phyloP scores from a whole-genome alignment of 1,140 invertebrate species.

The Lysiphlebus fabarum region DNA sequence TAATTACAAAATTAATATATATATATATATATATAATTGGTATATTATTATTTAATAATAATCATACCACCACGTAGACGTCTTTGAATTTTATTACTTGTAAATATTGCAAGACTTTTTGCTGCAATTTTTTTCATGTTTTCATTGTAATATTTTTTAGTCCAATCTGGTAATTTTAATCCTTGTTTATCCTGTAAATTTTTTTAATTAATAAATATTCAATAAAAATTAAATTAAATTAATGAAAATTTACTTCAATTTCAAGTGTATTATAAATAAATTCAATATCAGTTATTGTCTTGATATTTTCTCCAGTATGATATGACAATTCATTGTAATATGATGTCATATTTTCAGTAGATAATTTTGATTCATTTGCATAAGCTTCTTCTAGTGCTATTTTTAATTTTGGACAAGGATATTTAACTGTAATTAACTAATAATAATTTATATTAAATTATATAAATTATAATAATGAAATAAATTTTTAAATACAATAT shows the following conservation, averaged over 20 bases:
- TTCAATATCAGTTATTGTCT: conserved; percentile 66
- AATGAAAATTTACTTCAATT: conserved; percentile 66
- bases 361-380: conserved; percentile 35
- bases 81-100: conserved; percentile 68
- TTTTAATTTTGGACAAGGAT: conserved; percentile 63
- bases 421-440: conserved; percentile 63
- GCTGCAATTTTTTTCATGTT: conserved; percentile 66
- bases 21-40: no score
- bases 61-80: conserved; percentile 66
- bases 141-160: conserved; percentile 66
- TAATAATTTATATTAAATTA: conserved; percentile 20
- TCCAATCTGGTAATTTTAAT: conserved; percentile 69
- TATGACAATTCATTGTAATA: conserved; percentile 65
- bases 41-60: no score
- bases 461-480: conserved; percentile 12
- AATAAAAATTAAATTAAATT: conserved; percentile 10
- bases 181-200: conserved; percentile 47
- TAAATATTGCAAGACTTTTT: conserved; percentile 67
- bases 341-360: conserved; percentile 22
- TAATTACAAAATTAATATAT: conserved; percentile 18
- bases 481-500: conserved; percentile 4
- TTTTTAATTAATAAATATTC: conserved; percentile 6
- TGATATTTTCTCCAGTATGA: conserved; percentile 66
- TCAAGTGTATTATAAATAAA: conserved; percentile 71
- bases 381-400: conserved; percentile 57